A percentile compares a stretch with the other conserved stretches of the same genome.
Evolutionary conservation across 1,140 invertebrate species (phyloP).

Genomic region (Rhysida immarginata): DNA sequence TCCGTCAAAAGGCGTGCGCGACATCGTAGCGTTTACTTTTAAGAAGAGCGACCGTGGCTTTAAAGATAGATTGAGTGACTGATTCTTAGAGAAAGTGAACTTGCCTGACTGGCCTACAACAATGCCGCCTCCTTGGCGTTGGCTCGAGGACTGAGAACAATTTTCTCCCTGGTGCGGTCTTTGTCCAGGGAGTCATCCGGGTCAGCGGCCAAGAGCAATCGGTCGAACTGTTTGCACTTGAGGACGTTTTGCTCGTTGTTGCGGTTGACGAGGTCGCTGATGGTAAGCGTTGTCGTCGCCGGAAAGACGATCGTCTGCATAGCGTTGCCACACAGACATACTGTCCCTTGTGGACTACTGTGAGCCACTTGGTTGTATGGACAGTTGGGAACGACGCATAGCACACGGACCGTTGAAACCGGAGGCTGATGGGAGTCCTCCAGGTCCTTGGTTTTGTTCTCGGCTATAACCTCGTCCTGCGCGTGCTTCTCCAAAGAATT

Average conservation of each 20-base stretch:
- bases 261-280: neutral
- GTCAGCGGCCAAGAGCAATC: neutral
- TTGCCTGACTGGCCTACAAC: neutral
- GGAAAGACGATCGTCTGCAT: neutral
- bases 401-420: neutral
- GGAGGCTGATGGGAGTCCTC: conserved; percentile 47
- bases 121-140: neutral
- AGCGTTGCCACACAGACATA: neutral
- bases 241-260: neutral
- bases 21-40: too few relatives aligned
- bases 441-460: conserved; percentile 22
- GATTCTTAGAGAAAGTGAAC: too few relatives aligned
- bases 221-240: neutral
- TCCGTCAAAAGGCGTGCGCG: too few relatives aligned
- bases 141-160: neutral
- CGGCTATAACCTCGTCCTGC: conserved; percentile 29
- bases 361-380: conserved; percentile 1
- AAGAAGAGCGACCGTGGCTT: too few relatives aligned
- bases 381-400: neutral
- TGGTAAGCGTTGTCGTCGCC: neutral
- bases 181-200: neutral
- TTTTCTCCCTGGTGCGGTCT: neutral
- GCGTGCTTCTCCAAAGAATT: conserved; percentile 32
- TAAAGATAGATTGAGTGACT: too few relatives aligned
- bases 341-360: neutral